Evolutionary conservation across 2,888 invertebrate genomes (phyloP).

Genomic region (Archips crataeganus): DNA sequence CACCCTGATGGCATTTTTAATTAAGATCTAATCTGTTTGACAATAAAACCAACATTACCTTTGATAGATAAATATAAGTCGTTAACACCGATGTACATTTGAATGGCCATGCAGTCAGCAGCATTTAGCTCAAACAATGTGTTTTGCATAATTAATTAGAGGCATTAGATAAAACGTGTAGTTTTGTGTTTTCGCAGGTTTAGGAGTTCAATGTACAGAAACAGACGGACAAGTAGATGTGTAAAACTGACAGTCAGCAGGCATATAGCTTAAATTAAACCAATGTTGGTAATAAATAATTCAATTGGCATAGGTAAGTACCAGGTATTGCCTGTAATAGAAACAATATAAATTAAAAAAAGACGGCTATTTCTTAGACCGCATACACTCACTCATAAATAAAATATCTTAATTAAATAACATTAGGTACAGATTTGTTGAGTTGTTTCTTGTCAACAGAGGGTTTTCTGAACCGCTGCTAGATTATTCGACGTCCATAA

Average conservation of each 20-base stretch:
- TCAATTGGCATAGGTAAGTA: too few relatives aligned
- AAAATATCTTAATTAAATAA: too few relatives aligned
- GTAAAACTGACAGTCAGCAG: neutral
- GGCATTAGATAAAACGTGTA: constrained; percentile 31
- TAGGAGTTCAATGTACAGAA: neutral
- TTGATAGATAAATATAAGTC: neutral
- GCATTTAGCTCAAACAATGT: constrained; percentile 31
- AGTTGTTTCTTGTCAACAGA: too few relatives aligned
- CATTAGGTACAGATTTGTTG: too few relatives aligned
- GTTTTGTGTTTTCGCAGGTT: neutral
- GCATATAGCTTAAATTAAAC: too few relatives aligned
- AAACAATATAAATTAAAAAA: too few relatives aligned
- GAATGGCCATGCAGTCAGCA: constrained; percentile 1
- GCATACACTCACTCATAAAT: too few relatives aligned
- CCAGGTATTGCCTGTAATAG: too few relatives aligned
- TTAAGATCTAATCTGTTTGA: neutral
- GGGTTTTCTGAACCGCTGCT: too few relatives aligned
- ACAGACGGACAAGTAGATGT: neutral
- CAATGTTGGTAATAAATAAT: too few relatives aligned
- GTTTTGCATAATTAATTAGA: constrained; percentile 37
- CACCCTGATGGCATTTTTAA: neutral
- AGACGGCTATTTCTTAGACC: too few relatives aligned
- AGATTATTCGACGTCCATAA: too few relatives aligned
- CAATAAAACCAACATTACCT: neutral
- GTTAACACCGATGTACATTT: neutral